These are phyloP conservation scores for Heteractis magnifica DNA, from an alignment of 92 coral and sea anemone genomes.

Conservation along the genomic window DNA sequence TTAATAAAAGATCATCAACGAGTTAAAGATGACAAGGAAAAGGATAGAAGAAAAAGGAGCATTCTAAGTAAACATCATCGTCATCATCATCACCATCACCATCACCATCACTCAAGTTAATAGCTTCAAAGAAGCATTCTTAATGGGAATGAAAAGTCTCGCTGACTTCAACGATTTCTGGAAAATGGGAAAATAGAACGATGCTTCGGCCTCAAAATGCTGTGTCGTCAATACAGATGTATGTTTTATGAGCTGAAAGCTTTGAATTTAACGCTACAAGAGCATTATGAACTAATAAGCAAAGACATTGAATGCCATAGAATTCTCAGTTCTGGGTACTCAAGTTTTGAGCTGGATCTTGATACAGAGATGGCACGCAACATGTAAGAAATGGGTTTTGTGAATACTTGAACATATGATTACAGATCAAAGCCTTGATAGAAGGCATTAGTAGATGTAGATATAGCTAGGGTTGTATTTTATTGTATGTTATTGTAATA, in stretches of 20 bases:
- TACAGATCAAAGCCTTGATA: neutral
- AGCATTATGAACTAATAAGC: too few species aligned
- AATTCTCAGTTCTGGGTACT: too few species aligned
- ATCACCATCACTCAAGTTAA: neutral
- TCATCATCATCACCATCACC: constrained; percentile 20
- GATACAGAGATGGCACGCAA: too few species aligned
- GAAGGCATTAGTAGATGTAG: neutral
- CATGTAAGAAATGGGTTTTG: too few species aligned
- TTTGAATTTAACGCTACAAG: too few species aligned
- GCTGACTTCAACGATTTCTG: too few species aligned
- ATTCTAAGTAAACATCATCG: neutral
- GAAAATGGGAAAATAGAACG: neutral
- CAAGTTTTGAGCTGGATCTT: too few species aligned
- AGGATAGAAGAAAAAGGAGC: constrained; percentile 36
- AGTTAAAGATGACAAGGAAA: constrained; percentile 20
- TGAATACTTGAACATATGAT: too few species aligned
- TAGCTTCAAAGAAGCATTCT: neutral
- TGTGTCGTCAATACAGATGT: too few species aligned
- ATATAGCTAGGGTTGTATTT: neutral
- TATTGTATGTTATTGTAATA: neutral
- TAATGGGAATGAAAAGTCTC: neutral
- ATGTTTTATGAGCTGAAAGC: too few species aligned
- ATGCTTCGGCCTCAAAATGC: neutral
- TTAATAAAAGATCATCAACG: constrained; percentile 54
- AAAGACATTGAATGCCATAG: too few species aligned